Conservation (phyloP, 2,113 vertebrate genomes). For the Synodontis membranacea region DNA sequence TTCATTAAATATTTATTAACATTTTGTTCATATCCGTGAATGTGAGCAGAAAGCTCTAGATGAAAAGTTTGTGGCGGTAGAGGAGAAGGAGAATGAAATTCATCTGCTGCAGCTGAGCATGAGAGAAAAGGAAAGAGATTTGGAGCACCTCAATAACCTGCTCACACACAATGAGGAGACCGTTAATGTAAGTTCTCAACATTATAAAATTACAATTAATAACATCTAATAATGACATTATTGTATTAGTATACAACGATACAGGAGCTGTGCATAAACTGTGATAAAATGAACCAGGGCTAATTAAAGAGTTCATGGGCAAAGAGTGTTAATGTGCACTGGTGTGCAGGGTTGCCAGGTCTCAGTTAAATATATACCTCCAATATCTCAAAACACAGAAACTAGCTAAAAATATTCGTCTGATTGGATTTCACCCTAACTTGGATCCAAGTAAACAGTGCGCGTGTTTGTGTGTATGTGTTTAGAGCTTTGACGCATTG, state of each 20-base stretch:
- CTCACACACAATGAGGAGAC: slow-evolving; percentile 75
- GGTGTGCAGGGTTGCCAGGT: background rate
- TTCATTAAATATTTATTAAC: background rate
- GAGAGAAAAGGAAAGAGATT: slow-evolving; percentile 74
- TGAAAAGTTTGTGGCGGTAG: slow-evolving; percentile 74
- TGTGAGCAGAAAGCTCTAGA: slow-evolving; percentile 70
- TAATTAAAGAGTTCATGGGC: background rate
- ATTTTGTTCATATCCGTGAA: background rate
- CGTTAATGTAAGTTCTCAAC: slow-evolving; percentile 66
- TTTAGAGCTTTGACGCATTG: slow-evolving; percentile 77
- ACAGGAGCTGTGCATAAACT: background rate
- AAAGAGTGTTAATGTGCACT: background rate
- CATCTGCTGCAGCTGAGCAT: slow-evolving; percentile 74
- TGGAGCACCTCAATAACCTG: slow-evolving; percentile 74
- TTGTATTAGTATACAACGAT: background rate
- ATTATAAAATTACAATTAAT: background rate
- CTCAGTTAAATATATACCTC: background rate
- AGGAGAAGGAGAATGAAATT: slow-evolving; percentile 79
- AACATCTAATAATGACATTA: background rate
- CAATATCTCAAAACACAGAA: background rate
- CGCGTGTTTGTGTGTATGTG: slow-evolving; percentile 14
- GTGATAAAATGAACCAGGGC: background rate
- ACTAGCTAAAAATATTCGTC: background rate
- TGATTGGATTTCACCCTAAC: background rate
- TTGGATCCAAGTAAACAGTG: background rate